Evolutionary conservation across 2,888 invertebrate genomes (phyloP), one percentile per base, ranked within the genome.

Genomic region (Melipona bicolor): DNA sequence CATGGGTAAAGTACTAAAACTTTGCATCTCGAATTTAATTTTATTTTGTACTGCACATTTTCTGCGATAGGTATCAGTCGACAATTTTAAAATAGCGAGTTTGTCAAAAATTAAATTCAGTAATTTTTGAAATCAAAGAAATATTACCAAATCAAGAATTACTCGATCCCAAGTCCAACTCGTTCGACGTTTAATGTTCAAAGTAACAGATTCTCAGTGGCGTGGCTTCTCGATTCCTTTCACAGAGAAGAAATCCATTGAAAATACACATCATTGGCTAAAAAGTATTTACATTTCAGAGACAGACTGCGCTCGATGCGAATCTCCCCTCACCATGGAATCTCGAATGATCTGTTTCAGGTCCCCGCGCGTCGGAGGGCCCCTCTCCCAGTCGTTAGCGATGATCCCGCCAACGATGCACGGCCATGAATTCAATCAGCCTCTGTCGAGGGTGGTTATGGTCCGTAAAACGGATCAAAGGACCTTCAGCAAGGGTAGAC

Each of bases 381-480:
- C 94, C 79, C 90, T 94, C 52, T 94, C 94, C 56, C 94, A 94
- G 86, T 94, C 94, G 68, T 86, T 94, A 88, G 93, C 94, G 72
- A 94, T 94, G 94, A 94, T 94, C 77, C 94, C 94, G 77, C 94
- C 94, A 43, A 94, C 94, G 85, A 94, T 94, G 94, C 94, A 94
- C 88, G 94, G 94, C 32, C 94, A 94, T 88, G 94, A 94, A 81
- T 94, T 94, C 86, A 94, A 94, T 90, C 94, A 94, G 82, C 94
- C 94, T 54, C 94, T 96, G 88, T 96, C 96, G 90, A 94, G 96
- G 92, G 96, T 96, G 89, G 96, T 96, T 87, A 96, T 96, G 96
- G 96, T 96, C 74, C 95, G 96, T 88, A 96, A 96, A 95, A 96
- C 96, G 87, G 96, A 96, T 92, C 96, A 96, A 92, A 95, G 96